phyloP scores from a whole-genome alignment of 1,140 invertebrate species.

The Leptinotarsa undecemlineata region DNA sequence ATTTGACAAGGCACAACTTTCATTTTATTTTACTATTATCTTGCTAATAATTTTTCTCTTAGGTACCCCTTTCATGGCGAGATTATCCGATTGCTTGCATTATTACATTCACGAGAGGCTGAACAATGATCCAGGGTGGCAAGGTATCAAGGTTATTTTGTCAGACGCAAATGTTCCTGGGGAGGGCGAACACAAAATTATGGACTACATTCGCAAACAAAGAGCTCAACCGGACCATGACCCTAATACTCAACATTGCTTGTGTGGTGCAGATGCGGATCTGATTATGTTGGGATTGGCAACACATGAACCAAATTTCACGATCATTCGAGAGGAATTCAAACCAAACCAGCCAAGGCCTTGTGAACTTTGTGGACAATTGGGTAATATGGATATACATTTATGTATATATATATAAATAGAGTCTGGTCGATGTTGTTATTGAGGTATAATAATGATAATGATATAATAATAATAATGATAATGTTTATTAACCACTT shows the following conservation, averaged over 20 bases:
- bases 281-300: constrained; percentile 98
- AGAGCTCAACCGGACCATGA: constrained; percentile 94
- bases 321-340: constrained; percentile 97
- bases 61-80: constrained; percentile 97
- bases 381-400: constrained; percentile 62
- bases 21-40: too few relatives aligned
- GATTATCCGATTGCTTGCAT: constrained; percentile 90
- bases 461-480: too few relatives aligned
- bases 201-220: constrained; percentile 97
- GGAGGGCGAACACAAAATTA: constrained; percentile 99
- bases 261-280: constrained; percentile 98
- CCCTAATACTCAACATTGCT: constrained; percentile 95
- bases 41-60: too few relatives aligned
- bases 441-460: too few relatives aligned
- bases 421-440: too few relatives aligned
- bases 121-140: constrained; percentile 96
- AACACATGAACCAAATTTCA: constrained; percentile 98
- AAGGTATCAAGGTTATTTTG: constrained; percentile 91
- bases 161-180: constrained; percentile 99
- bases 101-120: constrained; percentile 95
- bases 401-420: too few relatives aligned
- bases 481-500: too few relatives aligned
- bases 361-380: constrained; percentile 95
- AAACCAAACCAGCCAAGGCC: constrained; percentile 95
- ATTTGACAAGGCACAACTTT: too few relatives aligned